Conservation (phyloP, 2,113 vertebrate species). For the Plecotus auritus region DNA sequence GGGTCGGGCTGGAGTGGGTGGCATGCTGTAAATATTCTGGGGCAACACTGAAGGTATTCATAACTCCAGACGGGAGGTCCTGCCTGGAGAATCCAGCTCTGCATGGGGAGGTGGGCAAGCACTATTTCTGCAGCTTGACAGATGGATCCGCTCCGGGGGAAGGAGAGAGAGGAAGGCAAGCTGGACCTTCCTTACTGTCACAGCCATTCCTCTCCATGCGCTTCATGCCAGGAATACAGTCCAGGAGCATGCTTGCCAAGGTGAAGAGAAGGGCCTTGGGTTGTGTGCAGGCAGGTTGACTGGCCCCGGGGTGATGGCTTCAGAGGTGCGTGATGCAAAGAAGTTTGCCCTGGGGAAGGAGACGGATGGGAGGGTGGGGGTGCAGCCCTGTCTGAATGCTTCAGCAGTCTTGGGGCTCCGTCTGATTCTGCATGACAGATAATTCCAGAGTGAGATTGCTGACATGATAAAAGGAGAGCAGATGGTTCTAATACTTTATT, state of each 20-base stretch:
- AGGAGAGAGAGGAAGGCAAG: slow-evolving; percentile 56
- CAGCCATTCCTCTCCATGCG: background rate
- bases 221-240: background rate
- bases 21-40: background rate
- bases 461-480: slow-evolving; percentile 56
- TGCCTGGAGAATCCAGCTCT: slow-evolving; percentile 35
- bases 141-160: slow-evolving; percentile 62
- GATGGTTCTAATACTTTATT: slow-evolving; percentile 62
- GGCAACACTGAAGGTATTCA: slow-evolving; percentile 26
- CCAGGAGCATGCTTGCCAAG: slow-evolving; percentile 60
- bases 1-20: background rate
- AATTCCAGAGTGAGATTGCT: slow-evolving; percentile 58
- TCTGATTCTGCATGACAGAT: slow-evolving; percentile 49
- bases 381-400: slow-evolving; percentile 9
- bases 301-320: slow-evolving; percentile 20
- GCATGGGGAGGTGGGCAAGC: slow-evolving; percentile 44
- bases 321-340: background rate
- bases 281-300: background rate
- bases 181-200: slow-evolving; percentile 54
- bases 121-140: slow-evolving; percentile 66
- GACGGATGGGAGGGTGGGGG: background rate
- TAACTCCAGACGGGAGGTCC: slow-evolving; percentile 40
- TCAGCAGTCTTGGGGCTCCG: slow-evolving; percentile 47
- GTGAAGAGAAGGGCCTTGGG: slow-evolving; percentile 54
- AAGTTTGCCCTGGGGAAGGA: background rate